These are phyloP conservation scores for Eremophila alpestris DNA, from an alignment of 2,797 vertebrate genomes.

Conservation along the genomic window DNA sequence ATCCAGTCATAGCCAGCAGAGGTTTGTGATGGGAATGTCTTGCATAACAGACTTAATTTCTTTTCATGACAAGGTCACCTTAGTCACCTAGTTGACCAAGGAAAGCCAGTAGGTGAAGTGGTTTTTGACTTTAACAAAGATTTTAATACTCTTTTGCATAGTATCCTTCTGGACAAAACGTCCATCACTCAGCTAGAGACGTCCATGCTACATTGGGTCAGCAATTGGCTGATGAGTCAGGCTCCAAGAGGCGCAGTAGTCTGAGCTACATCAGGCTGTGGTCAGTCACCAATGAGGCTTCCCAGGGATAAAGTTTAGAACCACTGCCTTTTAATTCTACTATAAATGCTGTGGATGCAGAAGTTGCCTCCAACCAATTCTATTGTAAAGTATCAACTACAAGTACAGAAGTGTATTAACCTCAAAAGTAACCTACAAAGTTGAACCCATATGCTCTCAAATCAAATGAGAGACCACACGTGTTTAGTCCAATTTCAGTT, in stretches of 20 bases:
- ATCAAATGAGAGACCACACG: background rate
- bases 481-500: background rate
- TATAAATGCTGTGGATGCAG: background rate
- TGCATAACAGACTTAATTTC: background rate
- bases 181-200: too few species aligned
- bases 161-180: background rate
- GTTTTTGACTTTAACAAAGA: background rate
- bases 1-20: background rate
- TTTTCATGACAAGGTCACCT: background rate
- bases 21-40: background rate
- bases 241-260: background rate
- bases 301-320: background rate
- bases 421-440: background rate
- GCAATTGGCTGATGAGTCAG: background rate
- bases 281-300: background rate
- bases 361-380: background rate
- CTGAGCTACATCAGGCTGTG: background rate
- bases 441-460: background rate
- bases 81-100: background rate
- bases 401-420: background rate
- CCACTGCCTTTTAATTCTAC: background rate
- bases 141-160: background rate
- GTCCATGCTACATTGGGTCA: background rate
- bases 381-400: background rate
- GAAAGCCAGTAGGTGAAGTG: background rate